Evolutionary conservation across 2,888 invertebrate species (phyloP).

Genomic region (Pardosa pseudoannulata): DNA sequence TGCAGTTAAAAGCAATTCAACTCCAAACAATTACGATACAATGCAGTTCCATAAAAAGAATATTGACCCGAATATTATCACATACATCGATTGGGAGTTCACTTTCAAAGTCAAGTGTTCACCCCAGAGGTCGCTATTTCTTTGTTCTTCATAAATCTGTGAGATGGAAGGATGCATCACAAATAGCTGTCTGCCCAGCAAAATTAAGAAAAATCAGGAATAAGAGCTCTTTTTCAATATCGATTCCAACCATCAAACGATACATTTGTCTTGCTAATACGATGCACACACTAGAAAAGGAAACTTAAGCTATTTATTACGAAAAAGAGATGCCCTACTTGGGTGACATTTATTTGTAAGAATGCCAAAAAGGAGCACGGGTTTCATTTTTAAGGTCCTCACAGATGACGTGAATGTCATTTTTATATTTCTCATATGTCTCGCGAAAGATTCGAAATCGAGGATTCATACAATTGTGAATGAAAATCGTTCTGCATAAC

Average conservation of each 20-base stretch:
- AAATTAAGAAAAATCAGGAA: conserved; percentile 1
- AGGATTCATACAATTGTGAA: too few species aligned
- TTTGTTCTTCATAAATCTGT: background rate
- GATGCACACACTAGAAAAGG: background rate
- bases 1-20: too few species aligned
- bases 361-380: background rate
- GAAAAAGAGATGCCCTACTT: background rate
- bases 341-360: background rate
- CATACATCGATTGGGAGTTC: background rate
- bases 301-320: background rate
- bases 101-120: background rate
- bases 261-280: conserved; percentile 3
- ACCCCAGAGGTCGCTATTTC: background rate
- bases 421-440: too few species aligned
- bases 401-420: too few species aligned
- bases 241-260: background rate
- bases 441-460: too few species aligned
- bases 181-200: background rate
- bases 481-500: too few species aligned
- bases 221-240: background rate
- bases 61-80: background rate
- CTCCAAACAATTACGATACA: too few species aligned
- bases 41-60: background rate
- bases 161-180: background rate
- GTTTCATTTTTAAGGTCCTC: background rate